A percentile compares a stretch with the other conserved stretches of the same genome.
phyloP scores from a whole-genome alignment of 1,140 invertebrate genomes.

The Paraescarpia echinospica region DNA sequence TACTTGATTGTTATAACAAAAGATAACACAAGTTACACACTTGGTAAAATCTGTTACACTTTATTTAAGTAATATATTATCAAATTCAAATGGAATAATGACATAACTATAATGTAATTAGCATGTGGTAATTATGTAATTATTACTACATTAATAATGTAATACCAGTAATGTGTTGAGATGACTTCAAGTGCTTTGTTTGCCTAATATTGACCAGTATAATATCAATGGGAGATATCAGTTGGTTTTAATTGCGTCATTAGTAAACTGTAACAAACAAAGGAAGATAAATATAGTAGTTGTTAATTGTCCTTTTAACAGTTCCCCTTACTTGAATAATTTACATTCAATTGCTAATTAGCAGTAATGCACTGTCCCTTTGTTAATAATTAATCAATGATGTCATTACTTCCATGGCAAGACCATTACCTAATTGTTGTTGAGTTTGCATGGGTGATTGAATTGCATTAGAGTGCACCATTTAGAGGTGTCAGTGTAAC shows the following conservation, averaged over 20 bases:
- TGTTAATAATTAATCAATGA: neutral
- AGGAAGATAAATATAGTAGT: neutral
- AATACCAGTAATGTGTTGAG: neutral
- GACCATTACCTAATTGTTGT: neutral
- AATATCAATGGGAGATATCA: neutral
- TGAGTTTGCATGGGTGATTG: neutral
- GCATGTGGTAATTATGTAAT: too few relatives aligned
- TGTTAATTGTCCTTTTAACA: neutral
- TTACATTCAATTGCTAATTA: neutral
- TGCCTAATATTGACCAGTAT: neutral
- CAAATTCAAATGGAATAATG: too few relatives aligned
- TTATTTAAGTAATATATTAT: too few relatives aligned
- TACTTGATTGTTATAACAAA: too few relatives aligned
- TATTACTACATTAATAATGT: too few relatives aligned
- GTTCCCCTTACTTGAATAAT: neutral
- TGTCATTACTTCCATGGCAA: neutral
- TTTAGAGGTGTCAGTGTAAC: neutral
- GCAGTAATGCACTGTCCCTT: neutral
- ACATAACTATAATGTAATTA: too few relatives aligned
- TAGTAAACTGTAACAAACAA: neutral
- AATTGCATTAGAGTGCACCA: neutral
- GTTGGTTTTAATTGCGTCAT: neutral
- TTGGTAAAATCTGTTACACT: too few relatives aligned
- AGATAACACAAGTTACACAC: too few relatives aligned
- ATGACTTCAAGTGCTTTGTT: neutral